phyloP scores from a whole-genome alignment of 2,888 invertebrate species.

The Standfussiana lucernea region DNA sequence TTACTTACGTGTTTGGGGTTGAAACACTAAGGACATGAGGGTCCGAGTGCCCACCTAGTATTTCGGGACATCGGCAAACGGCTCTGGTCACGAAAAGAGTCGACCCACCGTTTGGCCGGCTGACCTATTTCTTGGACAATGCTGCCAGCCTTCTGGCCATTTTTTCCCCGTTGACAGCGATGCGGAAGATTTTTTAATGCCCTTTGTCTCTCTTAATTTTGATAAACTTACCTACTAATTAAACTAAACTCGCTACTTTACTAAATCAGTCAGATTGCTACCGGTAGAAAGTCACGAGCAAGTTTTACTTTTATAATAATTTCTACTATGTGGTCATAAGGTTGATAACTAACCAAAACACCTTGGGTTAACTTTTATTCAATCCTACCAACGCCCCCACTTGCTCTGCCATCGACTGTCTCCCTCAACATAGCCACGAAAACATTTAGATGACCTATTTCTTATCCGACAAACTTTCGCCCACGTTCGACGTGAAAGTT shows the following conservation, averaged over 20 bases:
- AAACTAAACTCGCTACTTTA: not conserved
- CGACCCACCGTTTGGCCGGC: too few species aligned
- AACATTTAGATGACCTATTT: not conserved
- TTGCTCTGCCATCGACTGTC: not conserved
- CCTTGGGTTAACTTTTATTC: not conserved
- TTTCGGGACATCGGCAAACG: not conserved
- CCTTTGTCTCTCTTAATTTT: not conserved
- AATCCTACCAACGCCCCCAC: too few species aligned
- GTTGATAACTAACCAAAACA: not conserved
- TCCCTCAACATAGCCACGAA: not conserved
- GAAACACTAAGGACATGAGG: not conserved
- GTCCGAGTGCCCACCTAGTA: not conserved
- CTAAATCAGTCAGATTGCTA: not conserved
- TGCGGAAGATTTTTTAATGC: not conserved
- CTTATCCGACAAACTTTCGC: slow-evolving; percentile 5
- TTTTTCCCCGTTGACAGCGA: not conserved
- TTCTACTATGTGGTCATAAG: not conserved
- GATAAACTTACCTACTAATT: not conserved
- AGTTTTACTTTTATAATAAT: not conserved
- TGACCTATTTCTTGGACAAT: not conserved
- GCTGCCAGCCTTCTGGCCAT: not conserved
- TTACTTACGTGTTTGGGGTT: not conserved
- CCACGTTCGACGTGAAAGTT: slow-evolving; percentile 18
- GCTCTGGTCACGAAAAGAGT: too few species aligned
- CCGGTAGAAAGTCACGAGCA: not conserved